phyloP scores from a whole-genome alignment of 2,113 vertebrate species.

The Hoplias malabaricus region DNA sequence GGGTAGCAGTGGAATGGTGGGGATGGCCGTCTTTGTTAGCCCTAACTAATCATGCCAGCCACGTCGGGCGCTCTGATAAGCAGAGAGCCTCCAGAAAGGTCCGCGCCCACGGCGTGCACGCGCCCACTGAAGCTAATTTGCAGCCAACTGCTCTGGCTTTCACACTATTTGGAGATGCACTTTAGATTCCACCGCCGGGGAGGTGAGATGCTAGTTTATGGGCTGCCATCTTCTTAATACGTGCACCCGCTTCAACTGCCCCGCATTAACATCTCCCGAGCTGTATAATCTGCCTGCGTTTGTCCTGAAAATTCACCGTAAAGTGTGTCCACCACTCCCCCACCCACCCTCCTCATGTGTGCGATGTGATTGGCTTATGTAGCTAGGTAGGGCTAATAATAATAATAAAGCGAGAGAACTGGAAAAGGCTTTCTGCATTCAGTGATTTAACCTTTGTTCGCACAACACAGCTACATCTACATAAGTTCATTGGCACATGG shows the following conservation, averaged over 20 bases:
- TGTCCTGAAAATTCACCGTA: background rate
- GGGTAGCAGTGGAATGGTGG: conserved; percentile 45
- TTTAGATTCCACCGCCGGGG: conserved; percentile 64
- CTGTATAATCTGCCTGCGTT: background rate
- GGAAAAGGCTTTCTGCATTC: background rate
- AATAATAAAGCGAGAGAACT: background rate
- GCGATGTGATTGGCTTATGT: conserved; percentile 4
- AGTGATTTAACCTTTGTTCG: no score
- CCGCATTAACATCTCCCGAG: conserved; percentile 30
- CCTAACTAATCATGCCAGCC: conserved; percentile 70
- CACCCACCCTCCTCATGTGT: background rate
- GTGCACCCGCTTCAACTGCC: conserved; percentile 53
- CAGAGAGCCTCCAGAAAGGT: conserved; percentile 70
- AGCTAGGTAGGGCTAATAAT: background rate
- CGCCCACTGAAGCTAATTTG: conserved; percentile 71
- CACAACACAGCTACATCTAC: no score
- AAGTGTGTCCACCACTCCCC: background rate
- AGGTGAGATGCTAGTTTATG: conserved; percentile 44
- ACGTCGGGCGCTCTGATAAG: conserved; percentile 74
- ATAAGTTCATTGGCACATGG: no score
- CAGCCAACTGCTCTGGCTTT: conserved; percentile 65
- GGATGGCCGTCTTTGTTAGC: conserved; percentile 61
- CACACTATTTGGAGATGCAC: conserved; percentile 71
- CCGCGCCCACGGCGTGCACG: conserved; percentile 58
- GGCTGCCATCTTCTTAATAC: conserved; percentile 33